Percentiles rank a stretch among this genome's conserved stretches.
These are phyloP conservation scores for Acleris cristana DNA, from an alignment of 2,888 invertebrate genomes.

Conservation along the genomic window DNA sequence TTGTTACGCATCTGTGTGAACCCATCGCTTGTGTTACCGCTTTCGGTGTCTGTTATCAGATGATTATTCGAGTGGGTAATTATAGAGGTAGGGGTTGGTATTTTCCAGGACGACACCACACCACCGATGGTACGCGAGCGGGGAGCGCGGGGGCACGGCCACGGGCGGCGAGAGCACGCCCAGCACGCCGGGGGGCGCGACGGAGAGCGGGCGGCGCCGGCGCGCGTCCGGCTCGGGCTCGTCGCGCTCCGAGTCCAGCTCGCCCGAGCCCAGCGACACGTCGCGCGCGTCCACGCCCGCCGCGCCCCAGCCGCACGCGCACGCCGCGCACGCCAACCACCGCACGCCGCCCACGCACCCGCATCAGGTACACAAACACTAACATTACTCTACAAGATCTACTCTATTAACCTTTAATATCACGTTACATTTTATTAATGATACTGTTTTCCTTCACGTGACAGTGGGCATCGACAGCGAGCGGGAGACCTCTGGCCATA, in stretches of 20 bases:
- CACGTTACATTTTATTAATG: constrained; percentile 20
- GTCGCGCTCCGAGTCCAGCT: constrained; percentile 81
- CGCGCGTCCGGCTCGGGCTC: constrained; percentile 81
- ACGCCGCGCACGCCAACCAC: constrained; percentile 56
- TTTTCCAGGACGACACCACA: constrained; percentile 66
- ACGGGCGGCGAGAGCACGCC: constrained; percentile 66
- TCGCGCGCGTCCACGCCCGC: constrained; percentile 85
- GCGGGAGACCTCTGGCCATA: constrained; percentile 91
- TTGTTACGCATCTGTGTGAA: constrained; percentile 20
- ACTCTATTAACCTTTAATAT: neutral
- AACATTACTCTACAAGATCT: too few species aligned
- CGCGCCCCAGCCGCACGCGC: constrained; percentile 67
- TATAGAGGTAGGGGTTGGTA: constrained; percentile 30
- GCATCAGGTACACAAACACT: constrained; percentile 57
- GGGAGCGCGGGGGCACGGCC: constrained; percentile 52
- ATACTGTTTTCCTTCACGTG: constrained; percentile 42
- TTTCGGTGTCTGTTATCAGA: constrained; percentile 27
- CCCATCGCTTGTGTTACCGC: constrained; percentile 21
- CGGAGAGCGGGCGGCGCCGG: constrained; percentile 76
- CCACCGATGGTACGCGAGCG: constrained; percentile 77
- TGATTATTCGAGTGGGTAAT: constrained; percentile 22
- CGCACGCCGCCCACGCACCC: constrained; percentile 58
- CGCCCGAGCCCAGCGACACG: constrained; percentile 84
- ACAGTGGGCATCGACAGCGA: constrained; percentile 87
- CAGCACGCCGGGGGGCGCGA: constrained; percentile 76